Evolutionary conservation across 1,140 invertebrate species (phyloP).

Genomic region (Euwallacea similis): DNA sequence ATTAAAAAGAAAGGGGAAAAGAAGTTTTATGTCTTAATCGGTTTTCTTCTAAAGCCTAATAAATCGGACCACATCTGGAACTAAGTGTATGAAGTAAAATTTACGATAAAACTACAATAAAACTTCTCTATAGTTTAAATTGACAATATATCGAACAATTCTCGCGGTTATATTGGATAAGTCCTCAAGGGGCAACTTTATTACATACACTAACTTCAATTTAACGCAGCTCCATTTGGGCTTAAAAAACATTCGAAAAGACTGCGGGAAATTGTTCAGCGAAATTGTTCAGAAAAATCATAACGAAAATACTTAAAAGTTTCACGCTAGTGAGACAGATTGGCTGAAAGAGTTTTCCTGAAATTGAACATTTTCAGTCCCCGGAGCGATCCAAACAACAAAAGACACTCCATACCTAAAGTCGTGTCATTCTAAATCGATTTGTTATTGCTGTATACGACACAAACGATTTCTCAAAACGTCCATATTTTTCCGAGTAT

Average conservation of each 20-base stretch:
- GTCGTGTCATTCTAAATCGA: conserved; percentile 23
- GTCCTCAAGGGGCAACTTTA: conserved; percentile 36
- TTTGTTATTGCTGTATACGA: conserved; percentile 19
- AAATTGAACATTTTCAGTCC: conserved; percentile 35
- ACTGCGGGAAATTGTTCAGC: conserved; percentile 2
- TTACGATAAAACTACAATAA: conserved; percentile 13
- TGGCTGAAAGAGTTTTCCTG: conserved; percentile 25
- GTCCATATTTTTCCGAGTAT: background rate
- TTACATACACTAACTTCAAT: conserved; percentile 35
- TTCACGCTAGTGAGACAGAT: conserved; percentile 33
- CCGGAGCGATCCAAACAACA: conserved; percentile 18
- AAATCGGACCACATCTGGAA: too few relatives aligned
- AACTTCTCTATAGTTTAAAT: conserved; percentile 36
- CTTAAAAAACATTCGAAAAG: conserved; percentile 23
- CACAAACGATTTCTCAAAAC: conserved; percentile 13
- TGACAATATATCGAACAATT: conserved; percentile 36
- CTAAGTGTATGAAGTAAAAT: background rate
- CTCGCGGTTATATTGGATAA: conserved; percentile 28
- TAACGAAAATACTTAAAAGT: conserved; percentile 29
- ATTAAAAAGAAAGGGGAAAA: too few relatives aligned
- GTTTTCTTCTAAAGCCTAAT: too few relatives aligned
- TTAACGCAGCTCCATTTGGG: conserved; percentile 29
- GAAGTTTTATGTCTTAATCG: too few relatives aligned
- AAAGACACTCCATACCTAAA: conserved; percentile 21
- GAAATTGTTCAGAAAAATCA: conserved; percentile 37